Conservation (phyloP, 2,113 vertebrate species). For the Peromyscus polionotus region DNA sequence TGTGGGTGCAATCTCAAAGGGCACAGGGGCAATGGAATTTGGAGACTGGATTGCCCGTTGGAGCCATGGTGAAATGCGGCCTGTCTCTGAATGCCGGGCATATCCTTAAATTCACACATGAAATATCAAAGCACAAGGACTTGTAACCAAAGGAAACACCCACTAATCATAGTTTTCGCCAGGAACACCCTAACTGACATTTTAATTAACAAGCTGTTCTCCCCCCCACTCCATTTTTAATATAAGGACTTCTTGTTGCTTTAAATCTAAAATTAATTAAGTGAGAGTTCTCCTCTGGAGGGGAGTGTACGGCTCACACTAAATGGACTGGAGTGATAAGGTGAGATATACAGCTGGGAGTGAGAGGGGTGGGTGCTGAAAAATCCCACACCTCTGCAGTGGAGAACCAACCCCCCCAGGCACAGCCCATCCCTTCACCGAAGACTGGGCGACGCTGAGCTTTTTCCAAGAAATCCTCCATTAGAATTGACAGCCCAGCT, state of each 20-base stretch:
- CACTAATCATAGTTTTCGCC: slow-evolving; percentile 86
- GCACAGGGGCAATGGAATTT: background rate
- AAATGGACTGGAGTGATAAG: slow-evolving; percentile 84
- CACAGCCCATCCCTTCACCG: background rate
- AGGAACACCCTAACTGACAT: slow-evolving; percentile 85
- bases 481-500: background rate
- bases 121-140: slow-evolving; percentile 79
- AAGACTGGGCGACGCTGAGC: slow-evolving; percentile 26
- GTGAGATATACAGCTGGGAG: slow-evolving; percentile 79
- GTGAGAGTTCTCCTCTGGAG: slow-evolving; percentile 83
- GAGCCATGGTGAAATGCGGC: slow-evolving; percentile 30
- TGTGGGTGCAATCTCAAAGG: background rate
- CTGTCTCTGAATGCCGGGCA: slow-evolving; percentile 46
- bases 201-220: slow-evolving; percentile 87
- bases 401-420: background rate
- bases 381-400: slow-evolving; percentile 60
- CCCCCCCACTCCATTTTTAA: slow-evolving; percentile 82
- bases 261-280: slow-evolving; percentile 89
- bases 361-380: background rate
- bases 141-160: slow-evolving; percentile 83
- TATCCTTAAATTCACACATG: slow-evolving; percentile 77
- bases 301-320: slow-evolving; percentile 81
- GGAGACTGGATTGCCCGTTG: background rate
- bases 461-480: slow-evolving; percentile 39
- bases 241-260: slow-evolving; percentile 87